phyloP scores from a whole-genome alignment of 2,797 vertebrate species.

The Notolepis coatsorum region DNA sequence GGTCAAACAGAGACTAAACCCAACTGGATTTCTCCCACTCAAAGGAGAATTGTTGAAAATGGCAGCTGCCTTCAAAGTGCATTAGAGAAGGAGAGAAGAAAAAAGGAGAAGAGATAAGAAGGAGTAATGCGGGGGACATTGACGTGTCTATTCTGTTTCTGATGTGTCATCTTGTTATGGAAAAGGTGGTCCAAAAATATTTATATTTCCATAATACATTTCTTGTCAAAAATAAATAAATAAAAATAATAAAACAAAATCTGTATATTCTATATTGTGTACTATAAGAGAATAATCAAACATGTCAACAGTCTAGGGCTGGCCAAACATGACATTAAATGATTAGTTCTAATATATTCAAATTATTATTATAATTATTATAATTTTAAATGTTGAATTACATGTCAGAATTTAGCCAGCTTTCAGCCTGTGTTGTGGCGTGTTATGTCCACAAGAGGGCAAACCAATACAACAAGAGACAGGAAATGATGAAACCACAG shows the following conservation, averaged over 20 bases:
- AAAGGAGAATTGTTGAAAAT: not conserved
- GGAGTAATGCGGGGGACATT: not conserved
- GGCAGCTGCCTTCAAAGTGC: constrained; percentile 1
- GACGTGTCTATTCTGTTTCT: not conserved
- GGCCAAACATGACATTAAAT: no score
- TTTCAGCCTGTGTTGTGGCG: no score
- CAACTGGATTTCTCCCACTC: constrained; percentile 1
- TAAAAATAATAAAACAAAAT: not conserved
- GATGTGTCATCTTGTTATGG: not conserved
- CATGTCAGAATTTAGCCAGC: no score
- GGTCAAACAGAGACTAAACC: constrained; percentile 23
- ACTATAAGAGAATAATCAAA: not conserved
- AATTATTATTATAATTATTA: no score
- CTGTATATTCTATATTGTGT: not conserved
- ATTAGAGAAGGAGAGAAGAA: not conserved
- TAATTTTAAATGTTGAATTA: no score
- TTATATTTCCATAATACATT: not conserved
- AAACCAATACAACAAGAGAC: no score
- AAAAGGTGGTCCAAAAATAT: not conserved
- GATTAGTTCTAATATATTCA: no score
- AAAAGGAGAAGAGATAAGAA: not conserved
- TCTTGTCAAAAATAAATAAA: no score
- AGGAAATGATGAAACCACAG: no score
- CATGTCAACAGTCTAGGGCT: not conserved
- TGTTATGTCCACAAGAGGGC: no score